Conservation (phyloP, 1,140 invertebrate species). For the Dysdera silvatica region DNA sequence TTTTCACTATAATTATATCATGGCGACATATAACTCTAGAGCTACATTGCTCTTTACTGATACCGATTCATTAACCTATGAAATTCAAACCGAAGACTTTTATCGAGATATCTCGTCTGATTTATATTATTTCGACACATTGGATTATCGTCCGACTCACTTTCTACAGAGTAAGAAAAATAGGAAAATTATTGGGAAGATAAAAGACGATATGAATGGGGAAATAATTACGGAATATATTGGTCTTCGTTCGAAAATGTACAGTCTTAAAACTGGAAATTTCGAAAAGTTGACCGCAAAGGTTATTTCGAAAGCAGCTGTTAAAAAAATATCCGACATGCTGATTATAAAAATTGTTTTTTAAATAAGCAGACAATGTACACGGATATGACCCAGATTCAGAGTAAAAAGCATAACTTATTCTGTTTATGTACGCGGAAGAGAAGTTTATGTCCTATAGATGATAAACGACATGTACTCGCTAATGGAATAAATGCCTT, state of each 20-base stretch:
- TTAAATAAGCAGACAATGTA: too few species aligned
- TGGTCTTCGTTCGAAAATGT: constrained; percentile 12
- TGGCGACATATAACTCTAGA: not conserved
- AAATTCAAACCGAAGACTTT: not conserved
- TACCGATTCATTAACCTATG: constrained; percentile 9
- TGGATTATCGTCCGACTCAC: constrained; percentile 8
- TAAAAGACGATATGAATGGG: constrained; percentile 17
- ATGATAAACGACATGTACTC: too few species aligned
- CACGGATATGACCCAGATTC: too few species aligned
- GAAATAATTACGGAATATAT: not conserved
- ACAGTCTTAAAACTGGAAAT: not conserved
- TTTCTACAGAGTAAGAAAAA: not conserved
- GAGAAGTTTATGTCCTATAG: too few species aligned
- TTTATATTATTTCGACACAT: not conserved
- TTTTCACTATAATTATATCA: constrained; percentile 34
- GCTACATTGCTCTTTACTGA: not conserved
- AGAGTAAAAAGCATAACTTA: too few species aligned
- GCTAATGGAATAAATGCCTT: too few species aligned
- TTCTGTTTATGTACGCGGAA: too few species aligned
- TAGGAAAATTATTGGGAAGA: constrained; percentile 3
- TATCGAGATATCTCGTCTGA: not conserved
- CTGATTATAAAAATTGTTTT: too few species aligned
- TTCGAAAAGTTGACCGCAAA: constrained; percentile 1
- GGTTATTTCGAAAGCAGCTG: not conserved
- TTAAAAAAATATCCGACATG: not conserved